These are phyloP conservation scores for Epinotia demarniana DNA, from an alignment of 2,888 invertebrate species.

Conservation along the genomic window DNA sequence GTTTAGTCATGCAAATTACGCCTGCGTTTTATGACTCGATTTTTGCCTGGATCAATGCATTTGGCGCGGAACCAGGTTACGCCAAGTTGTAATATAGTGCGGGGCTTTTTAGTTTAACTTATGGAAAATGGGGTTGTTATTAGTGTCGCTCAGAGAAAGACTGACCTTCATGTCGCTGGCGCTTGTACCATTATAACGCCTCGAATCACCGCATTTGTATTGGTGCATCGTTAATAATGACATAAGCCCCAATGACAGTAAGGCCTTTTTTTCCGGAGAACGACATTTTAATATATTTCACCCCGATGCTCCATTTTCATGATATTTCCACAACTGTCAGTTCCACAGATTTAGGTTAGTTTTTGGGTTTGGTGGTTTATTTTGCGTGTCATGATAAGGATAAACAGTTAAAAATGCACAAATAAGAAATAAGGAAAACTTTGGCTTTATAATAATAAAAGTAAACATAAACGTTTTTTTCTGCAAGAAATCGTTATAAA, in stretches of 20 bases:
- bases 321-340: not conserved
- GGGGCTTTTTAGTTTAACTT: slow-evolving; percentile 12
- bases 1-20: slow-evolving; percentile 34
- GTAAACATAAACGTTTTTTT: no score
- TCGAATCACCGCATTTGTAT: no score
- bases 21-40: slow-evolving; percentile 34
- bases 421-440: no score
- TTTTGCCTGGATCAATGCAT: slow-evolving; percentile 29
- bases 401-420: not conserved
- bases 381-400: no score
- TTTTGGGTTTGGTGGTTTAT: not conserved
- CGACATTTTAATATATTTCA: not conserved
- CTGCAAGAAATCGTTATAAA: no score
- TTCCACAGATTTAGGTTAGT: not conserved
- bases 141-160: no score
- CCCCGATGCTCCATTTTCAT: no score
- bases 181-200: no score
- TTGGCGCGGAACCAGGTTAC: slow-evolving; percentile 19
- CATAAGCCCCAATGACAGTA: no score
- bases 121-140: not conserved
- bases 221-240: no score
- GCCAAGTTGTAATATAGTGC: slow-evolving; percentile 26
- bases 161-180: no score
- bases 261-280: no score
- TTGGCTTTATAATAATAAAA: slow-evolving; percentile 5